A percentile compares a stretch with the other conserved stretches of the same genome.
phyloP scores from a whole-genome alignment of 2,888 invertebrate genomes.

The Sphinx pinastri region DNA sequence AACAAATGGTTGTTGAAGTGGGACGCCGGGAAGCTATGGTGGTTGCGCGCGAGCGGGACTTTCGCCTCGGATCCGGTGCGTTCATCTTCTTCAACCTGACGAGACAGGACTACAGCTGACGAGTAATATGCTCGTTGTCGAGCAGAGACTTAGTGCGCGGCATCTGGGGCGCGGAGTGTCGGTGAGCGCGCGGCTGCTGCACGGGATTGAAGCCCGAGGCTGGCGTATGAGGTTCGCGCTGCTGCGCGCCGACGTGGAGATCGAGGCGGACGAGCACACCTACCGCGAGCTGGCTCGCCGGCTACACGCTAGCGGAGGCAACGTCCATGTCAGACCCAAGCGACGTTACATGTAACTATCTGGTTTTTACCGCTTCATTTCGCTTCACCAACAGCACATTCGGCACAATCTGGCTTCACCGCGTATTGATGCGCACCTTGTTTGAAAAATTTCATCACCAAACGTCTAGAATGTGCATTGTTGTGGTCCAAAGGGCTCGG shows the following conservation, averaged over 20 bases:
- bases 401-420: neutral
- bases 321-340: constrained; percentile 67
- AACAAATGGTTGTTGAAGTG: constrained; percentile 76
- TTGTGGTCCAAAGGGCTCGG: constrained; percentile 9
- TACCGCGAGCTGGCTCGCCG: constrained; percentile 69
- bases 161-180: constrained; percentile 69
- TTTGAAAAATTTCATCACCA: neutral
- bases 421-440: neutral
- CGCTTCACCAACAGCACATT: neutral
- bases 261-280: constrained; percentile 72
- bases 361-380: constrained; percentile 42
- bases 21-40: constrained; percentile 73
- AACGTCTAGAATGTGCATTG: neutral
- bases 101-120: constrained; percentile 81
- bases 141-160: constrained; percentile 77
- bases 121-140: constrained; percentile 79
- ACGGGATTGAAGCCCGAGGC: constrained; percentile 72
- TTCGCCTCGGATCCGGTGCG: constrained; percentile 71
- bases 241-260: constrained; percentile 73
- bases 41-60: constrained; percentile 62
- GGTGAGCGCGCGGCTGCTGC: constrained; percentile 69
- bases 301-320: constrained; percentile 60
- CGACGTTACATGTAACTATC: constrained; percentile 72
- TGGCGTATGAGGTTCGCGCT: constrained; percentile 79
- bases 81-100: constrained; percentile 79